phyloP scores from a whole-genome alignment of 1,140 invertebrate species.

The Drosophila serrata region DNA sequence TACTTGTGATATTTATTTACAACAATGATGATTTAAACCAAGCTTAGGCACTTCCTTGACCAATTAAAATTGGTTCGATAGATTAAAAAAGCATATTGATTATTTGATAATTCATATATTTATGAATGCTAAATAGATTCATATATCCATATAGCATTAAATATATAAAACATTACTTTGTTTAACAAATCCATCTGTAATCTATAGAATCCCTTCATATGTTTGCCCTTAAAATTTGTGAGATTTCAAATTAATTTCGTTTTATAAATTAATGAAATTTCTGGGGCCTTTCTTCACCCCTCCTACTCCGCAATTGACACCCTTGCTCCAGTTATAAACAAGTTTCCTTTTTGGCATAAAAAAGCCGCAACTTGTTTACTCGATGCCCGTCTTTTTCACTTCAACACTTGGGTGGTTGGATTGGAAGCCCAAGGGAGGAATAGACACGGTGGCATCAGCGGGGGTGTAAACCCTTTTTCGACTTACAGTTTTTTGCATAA shows the following conservation, averaged over 20 bases:
- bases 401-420: constrained; percentile 44
- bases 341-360: constrained; percentile 51
- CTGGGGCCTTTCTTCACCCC: background rate
- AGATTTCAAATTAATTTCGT: constrained; percentile 27
- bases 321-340: constrained; percentile 39
- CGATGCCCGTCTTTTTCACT: constrained; percentile 40
- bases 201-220: background rate
- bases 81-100: background rate
- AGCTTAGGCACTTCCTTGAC: background rate
- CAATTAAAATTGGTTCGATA: background rate
- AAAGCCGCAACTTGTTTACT: constrained; percentile 64
- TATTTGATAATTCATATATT: background rate
- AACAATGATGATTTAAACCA: background rate
- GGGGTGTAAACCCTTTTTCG: constrained; percentile 41
- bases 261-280: constrained; percentile 54
- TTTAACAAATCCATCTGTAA: background rate
- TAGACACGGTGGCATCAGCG: constrained; percentile 22
- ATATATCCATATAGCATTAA: too few species aligned
- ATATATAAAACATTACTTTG: too few species aligned
- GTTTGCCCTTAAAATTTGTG: background rate
- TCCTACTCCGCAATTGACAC: background rate
- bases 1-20: background rate
- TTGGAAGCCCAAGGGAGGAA: constrained; percentile 23
- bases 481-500: constrained; percentile 64
- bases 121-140: too few species aligned